Conservation (phyloP, 2,888 invertebrate genomes). For the Cryptocephalus moraei region DNA sequence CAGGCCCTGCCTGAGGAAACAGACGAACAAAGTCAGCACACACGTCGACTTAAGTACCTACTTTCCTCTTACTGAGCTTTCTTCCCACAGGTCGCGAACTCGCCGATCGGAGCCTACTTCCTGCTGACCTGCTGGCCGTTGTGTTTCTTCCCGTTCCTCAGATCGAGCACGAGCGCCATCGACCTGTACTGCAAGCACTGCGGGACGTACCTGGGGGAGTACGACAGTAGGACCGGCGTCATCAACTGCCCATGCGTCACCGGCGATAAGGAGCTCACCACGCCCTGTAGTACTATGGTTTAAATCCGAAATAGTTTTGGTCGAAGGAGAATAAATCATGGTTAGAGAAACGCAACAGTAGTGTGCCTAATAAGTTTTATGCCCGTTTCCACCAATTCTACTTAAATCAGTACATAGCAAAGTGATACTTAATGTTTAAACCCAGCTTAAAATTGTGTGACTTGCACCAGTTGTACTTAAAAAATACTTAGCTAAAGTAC, state of each 20-base stretch:
- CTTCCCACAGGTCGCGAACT: not conserved
- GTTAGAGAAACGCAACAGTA: not conserved
- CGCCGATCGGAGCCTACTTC: constrained; percentile 28
- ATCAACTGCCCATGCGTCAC: constrained; percentile 10
- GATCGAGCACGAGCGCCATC: constrained; percentile 28
- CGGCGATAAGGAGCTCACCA: not conserved
- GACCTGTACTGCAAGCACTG: constrained; percentile 40
- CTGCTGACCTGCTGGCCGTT: constrained; percentile 35
- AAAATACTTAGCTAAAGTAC: no score
- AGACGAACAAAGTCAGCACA: not conserved
- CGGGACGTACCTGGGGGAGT: constrained; percentile 37
- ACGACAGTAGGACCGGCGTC: constrained; percentile 23
- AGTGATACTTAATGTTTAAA: no score
- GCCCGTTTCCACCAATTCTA: no score
- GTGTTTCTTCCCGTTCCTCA: constrained; percentile 33
- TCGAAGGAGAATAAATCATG: not conserved
- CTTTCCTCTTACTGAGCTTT: not conserved
- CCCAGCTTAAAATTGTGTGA: no score
- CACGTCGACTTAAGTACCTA: not conserved
- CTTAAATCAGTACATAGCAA: no score
- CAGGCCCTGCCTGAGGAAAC: not conserved
- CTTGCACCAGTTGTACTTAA: no score
- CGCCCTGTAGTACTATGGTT: not conserved
- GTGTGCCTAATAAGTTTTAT: no score
- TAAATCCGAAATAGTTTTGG: no score